These are phyloP conservation scores for Aporrectodea caliginosa DNA, from an alignment of 1,140 invertebrate species.

Conservation along the genomic window DNA sequence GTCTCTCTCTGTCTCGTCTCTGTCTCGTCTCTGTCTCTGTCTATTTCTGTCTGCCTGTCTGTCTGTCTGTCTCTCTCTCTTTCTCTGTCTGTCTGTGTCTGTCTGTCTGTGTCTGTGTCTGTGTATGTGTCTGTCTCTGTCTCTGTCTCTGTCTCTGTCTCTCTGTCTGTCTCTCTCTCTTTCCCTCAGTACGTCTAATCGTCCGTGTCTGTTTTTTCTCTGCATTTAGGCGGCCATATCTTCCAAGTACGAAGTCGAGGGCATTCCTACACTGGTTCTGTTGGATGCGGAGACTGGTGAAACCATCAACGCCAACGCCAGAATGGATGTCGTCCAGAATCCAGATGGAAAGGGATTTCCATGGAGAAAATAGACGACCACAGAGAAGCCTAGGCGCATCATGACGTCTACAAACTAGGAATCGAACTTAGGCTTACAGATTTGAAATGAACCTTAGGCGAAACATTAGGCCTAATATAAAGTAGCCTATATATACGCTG, in stretches of 20 bases:
- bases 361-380: slow-evolving; percentile 14
- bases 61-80: background rate
- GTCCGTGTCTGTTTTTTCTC: background rate
- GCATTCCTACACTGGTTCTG: slow-evolving; percentile 71
- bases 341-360: slow-evolving; percentile 5
- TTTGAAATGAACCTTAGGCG: too few relatives aligned
- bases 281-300: slow-evolving; percentile 62
- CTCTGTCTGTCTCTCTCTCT: background rate
- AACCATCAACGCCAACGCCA: slow-evolving; percentile 63
- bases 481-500: too few relatives aligned
- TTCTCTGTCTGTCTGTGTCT: background rate
- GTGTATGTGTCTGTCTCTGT: background rate
- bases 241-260: slow-evolving; percentile 68
- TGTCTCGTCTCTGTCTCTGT: background rate
- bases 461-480: too few relatives aligned
- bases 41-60: background rate
- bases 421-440: too few relatives aligned
- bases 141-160: background rate
- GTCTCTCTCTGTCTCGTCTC: background rate
- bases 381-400: too few relatives aligned
- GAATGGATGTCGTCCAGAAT: background rate
- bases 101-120: background rate
- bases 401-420: too few relatives aligned
- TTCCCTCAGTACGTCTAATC: background rate
- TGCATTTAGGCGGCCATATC: background rate